Conservation (phyloP, 2,797 vertebrate genomes). For the Argentina silus region DNA sequence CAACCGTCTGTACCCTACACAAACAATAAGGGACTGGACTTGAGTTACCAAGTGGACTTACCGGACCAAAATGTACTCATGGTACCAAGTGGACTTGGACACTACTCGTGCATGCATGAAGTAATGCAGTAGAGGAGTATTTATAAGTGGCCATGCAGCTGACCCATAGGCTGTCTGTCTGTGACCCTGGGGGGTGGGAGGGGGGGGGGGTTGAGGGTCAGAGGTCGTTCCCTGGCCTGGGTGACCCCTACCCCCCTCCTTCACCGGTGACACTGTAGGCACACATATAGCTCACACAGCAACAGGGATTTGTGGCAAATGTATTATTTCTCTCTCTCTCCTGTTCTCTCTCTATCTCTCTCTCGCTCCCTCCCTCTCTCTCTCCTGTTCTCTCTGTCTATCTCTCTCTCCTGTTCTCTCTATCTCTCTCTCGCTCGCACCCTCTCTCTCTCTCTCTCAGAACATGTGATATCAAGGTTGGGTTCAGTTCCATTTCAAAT, state of each 20-base stretch:
- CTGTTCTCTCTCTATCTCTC: background rate
- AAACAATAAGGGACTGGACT: background rate
- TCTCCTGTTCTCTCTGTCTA: too few relatives aligned
- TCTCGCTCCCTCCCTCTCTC: background rate
- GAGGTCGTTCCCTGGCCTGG: too few relatives aligned
- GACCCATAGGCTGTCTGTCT: background rate
- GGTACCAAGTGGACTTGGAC: background rate
- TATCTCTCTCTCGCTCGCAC: background rate
- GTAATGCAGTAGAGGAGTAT: background rate
- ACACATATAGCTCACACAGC: constrained; percentile 29
- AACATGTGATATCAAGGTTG: constrained; percentile 13
- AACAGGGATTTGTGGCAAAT: constrained; percentile 20
- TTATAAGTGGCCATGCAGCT: background rate
- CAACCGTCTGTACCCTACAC: background rate
- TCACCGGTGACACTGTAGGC: constrained; percentile 28
- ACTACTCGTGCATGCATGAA: background rate
- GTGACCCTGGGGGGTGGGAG: background rate
- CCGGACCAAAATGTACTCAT: background rate
- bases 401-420: too few relatives aligned
- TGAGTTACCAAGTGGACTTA: background rate
- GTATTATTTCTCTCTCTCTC: too few relatives aligned
- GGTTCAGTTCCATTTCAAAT: constrained; percentile 30
- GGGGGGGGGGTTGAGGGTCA: background rate
- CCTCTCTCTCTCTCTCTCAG: constrained; percentile 8
- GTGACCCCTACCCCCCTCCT: background rate